Conservation (phyloP, 2,113 vertebrate genomes). For the Pungitius pungitius region DNA sequence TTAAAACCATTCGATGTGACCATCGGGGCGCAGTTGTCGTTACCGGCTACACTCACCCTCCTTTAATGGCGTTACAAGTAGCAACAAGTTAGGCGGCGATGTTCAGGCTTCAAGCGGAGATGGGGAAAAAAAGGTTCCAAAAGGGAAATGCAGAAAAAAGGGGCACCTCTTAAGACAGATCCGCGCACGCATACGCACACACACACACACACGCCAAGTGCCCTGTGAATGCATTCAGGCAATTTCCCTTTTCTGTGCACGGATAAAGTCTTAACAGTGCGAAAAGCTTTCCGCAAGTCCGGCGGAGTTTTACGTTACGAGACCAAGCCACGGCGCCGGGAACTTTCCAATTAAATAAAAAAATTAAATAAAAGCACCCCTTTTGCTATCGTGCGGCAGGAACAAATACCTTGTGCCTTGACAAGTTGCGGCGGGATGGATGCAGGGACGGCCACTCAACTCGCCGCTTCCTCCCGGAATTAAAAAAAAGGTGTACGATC, state of each 20-base stretch:
- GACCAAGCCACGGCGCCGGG: slow-evolving; percentile 11
- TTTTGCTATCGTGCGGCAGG: slow-evolving; percentile 32
- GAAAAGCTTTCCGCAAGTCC: slow-evolving; percentile 1
- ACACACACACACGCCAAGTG: neutral
- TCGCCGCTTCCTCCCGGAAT: slow-evolving; percentile 52
- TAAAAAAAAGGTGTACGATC: slow-evolving; percentile 69
- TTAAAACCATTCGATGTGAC: neutral
- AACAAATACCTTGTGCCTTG: slow-evolving; percentile 27
- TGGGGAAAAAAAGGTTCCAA: too few species aligned
- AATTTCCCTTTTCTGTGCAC: neutral
- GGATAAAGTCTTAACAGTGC: slow-evolving; percentile 12
- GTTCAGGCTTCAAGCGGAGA: slow-evolving; percentile 9
- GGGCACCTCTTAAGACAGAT: neutral
- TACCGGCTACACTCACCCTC: slow-evolving; percentile 7
- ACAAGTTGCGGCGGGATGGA: slow-evolving; percentile 54
- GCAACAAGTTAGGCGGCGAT: slow-evolving; percentile 68
- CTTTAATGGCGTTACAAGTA: slow-evolving; percentile 54
- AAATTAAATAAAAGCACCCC: slow-evolving; percentile 35
- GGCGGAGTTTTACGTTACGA: slow-evolving; percentile 1
- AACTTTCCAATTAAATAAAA: slow-evolving; percentile 63
- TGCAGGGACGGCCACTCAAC: slow-evolving; percentile 36
- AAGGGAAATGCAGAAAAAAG: neutral
- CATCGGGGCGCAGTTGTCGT: slow-evolving; percentile 20
- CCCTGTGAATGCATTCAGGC: neutral
- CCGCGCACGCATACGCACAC: neutral